Evolutionary conservation across 2,113 vertebrate genomes (phyloP).

Genomic region (Dipodomys spectabilis): DNA sequence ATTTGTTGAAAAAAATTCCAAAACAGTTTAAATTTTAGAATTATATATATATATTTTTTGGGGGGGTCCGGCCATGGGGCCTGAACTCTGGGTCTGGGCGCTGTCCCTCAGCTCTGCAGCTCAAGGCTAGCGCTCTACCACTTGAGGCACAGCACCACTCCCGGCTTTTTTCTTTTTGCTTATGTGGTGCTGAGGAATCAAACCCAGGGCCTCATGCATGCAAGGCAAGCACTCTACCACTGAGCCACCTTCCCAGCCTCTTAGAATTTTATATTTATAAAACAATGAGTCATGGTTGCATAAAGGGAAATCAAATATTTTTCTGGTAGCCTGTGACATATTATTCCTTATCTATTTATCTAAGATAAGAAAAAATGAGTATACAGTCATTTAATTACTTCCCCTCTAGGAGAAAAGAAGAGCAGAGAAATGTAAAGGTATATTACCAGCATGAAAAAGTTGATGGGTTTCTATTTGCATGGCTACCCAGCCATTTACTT

Average conservation of each 20-base stretch:
- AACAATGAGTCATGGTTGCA: neutral
- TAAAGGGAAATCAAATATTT: constrained; percentile 14
- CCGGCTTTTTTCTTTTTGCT: too few species aligned
- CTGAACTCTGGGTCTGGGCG: too few species aligned
- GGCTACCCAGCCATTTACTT: neutral
- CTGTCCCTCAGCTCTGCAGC: too few species aligned
- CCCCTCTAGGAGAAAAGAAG: neutral
- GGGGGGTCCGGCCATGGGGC: too few species aligned
- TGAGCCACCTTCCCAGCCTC: too few species aligned
- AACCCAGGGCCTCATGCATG: too few species aligned
- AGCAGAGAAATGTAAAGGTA: neutral
- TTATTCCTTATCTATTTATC: neutral
- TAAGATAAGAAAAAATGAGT: neutral
- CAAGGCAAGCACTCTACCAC: too few species aligned
- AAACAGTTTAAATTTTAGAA: constrained; percentile 18
- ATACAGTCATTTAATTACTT: neutral
- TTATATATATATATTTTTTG: neutral
- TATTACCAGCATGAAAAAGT: neutral
- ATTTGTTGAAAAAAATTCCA: constrained; percentile 19
- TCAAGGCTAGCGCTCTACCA: too few species aligned
- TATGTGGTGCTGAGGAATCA: too few species aligned
- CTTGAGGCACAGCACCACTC: too few species aligned
- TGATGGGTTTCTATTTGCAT: neutral
- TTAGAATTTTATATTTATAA: neutral
- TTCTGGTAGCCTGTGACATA: neutral